Evolutionary conservation across 92 coral and sea anemone genomes (phyloP).

Genomic region (Anthopleura xanthogrammica): DNA sequence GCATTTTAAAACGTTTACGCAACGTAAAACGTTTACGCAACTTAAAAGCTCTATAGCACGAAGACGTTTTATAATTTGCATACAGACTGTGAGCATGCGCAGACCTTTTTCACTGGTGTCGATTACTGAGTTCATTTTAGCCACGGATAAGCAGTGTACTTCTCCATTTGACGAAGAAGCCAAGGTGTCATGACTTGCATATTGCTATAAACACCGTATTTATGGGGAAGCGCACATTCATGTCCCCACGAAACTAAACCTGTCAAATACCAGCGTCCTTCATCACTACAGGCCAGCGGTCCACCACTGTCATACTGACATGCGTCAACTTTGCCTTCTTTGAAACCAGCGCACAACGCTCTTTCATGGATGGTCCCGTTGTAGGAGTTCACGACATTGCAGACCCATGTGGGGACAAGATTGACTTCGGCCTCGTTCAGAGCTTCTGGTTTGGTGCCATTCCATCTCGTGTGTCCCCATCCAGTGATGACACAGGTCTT

Average conservation of each 20-base stretch:
- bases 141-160: conserved; percentile 1
- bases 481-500: conserved; percentile 73
- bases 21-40: no score
- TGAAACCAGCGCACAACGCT: conserved; percentile 92
- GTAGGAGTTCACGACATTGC: conserved; percentile 72
- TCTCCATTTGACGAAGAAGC: conserved; percentile 41
- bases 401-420: conserved; percentile 71
- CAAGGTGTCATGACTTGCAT: conserved; percentile 82
- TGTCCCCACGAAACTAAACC: conserved; percentile 97
- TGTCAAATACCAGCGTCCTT: conserved; percentile 73
- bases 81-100: no score
- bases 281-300: conserved; percentile 69
- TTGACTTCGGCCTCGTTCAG: conserved; percentile 79
- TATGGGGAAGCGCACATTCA: conserved; percentile 84
- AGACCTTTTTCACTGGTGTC: no score
- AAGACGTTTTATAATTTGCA: no score
- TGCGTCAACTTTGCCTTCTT: conserved; percentile 87
- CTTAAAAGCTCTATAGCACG: no score
- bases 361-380: conserved; percentile 83
- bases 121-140: background rate
- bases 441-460: conserved; percentile 65
- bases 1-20: no score
- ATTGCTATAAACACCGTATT: conserved; percentile 93
- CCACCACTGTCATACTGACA: conserved; percentile 98
- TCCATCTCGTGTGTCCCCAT: conserved; percentile 78